These are phyloP conservation scores for Passer montanus DNA, from an alignment of 2,113 vertebrate species.

Conservation along the genomic window DNA sequence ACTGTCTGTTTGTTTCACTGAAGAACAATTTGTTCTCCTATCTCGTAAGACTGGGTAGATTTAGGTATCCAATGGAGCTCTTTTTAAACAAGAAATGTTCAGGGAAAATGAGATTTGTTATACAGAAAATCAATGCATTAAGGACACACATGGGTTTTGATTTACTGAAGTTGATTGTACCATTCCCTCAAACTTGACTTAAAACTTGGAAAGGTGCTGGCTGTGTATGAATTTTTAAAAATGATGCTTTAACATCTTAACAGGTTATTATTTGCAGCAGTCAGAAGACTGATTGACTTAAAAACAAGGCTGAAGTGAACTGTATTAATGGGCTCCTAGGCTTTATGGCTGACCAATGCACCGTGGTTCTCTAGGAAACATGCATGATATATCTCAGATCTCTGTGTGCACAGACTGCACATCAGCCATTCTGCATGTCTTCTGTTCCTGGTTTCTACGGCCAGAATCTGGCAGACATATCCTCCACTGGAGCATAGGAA, in stretches of 20 bases:
- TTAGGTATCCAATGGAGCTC: background rate
- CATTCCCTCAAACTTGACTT: background rate
- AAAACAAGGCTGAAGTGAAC: background rate
- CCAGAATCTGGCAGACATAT: background rate
- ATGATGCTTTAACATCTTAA: background rate
- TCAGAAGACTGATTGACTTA: background rate
- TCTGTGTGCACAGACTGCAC: background rate
- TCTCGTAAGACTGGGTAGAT: background rate
- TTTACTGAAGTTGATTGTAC: background rate
- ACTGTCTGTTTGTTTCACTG: background rate
- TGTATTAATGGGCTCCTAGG: background rate
- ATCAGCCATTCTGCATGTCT: background rate
- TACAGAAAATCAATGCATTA: background rate
- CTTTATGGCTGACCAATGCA: background rate
- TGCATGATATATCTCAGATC: background rate
- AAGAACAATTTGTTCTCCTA: background rate
- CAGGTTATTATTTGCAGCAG: background rate
- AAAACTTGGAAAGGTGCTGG: background rate
- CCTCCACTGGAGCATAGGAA: background rate
- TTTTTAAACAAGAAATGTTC: background rate
- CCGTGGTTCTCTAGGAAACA: background rate
- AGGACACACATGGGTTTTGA: background rate
- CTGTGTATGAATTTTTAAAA: background rate
- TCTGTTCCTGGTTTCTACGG: background rate
- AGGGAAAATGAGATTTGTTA: background rate